Conservation (phyloP, 1,140 invertebrate genomes). For the Tribolium castaneum region DNA sequence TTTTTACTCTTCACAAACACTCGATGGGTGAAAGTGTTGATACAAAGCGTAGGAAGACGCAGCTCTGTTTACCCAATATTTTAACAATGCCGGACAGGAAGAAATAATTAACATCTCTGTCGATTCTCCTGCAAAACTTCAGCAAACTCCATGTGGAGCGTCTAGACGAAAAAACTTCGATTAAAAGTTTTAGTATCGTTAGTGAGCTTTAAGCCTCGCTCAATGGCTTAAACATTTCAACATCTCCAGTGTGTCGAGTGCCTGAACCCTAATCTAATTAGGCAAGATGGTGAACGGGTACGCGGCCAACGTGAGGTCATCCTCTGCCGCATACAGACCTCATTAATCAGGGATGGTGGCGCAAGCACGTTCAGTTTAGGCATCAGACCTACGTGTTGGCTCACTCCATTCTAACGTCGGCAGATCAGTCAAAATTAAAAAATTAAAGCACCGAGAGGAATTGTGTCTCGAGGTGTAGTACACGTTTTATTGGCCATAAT, state of each 20-base stretch:
- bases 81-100: neutral
- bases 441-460: neutral
- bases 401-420: neutral
- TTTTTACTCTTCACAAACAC: neutral
- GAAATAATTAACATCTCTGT: neutral
- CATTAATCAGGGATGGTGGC: constrained; percentile 34
- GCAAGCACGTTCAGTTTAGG: constrained; percentile 25
- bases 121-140: neutral
- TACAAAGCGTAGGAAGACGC: neutral
- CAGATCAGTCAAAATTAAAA: no score
- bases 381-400: constrained; percentile 16
- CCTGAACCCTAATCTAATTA: constrained; percentile 33
- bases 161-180: neutral
- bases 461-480: neutral
- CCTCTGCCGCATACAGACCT: constrained; percentile 27
- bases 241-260: constrained; percentile 16
- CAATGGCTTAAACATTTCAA: neutral
- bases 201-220: neutral
- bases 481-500: neutral
- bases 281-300: constrained; percentile 30
- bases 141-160: neutral
- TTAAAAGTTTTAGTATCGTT: neutral
- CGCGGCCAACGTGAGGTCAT: constrained; percentile 33
- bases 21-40: neutral
- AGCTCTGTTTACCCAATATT: neutral